Conservation (phyloP, 1,140 invertebrate genomes). For the Eurosta solidaginis region DNA sequence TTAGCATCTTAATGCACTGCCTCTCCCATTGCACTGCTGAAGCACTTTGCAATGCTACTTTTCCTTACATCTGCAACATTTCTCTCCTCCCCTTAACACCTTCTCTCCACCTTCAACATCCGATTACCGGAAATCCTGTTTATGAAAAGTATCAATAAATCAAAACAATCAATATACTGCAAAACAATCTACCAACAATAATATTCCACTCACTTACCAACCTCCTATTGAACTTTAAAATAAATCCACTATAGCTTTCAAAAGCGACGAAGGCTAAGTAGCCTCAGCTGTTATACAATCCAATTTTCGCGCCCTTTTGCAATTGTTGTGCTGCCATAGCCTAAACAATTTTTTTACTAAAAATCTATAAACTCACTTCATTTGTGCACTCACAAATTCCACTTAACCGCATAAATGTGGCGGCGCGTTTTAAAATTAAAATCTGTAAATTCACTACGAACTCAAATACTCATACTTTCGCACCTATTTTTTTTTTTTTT, state of each 20-base stretch:
- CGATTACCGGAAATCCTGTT: constrained; percentile 22
- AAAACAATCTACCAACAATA: not conserved
- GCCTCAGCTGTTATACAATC: not conserved
- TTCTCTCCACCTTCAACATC: not conserved
- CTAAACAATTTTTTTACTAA: not conserved
- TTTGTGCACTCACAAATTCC: not conserved
- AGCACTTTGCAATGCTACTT: not conserved
- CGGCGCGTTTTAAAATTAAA: not conserved
- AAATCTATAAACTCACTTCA: not conserved
- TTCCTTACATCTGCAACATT: not conserved
- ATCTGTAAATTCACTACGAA: not conserved
- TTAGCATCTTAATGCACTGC: not conserved
- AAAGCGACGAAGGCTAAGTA: too few relatives aligned
- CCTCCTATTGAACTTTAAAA: not conserved
- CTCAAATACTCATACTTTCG: not conserved
- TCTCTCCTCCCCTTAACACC: not conserved
- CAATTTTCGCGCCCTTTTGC: constrained; percentile 24
- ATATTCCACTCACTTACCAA: not conserved
- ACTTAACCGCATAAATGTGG: constrained; percentile 20
- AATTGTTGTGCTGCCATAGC: not conserved
- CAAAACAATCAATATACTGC: not conserved
- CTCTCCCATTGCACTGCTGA: not conserved
- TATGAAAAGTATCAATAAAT: constrained; percentile 23
- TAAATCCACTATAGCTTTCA: not conserved
- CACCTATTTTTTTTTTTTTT: not conserved